Evolutionary conservation across 2,888 invertebrate genomes (phyloP).

Genomic region (Taphrorychus bicolor): DNA sequence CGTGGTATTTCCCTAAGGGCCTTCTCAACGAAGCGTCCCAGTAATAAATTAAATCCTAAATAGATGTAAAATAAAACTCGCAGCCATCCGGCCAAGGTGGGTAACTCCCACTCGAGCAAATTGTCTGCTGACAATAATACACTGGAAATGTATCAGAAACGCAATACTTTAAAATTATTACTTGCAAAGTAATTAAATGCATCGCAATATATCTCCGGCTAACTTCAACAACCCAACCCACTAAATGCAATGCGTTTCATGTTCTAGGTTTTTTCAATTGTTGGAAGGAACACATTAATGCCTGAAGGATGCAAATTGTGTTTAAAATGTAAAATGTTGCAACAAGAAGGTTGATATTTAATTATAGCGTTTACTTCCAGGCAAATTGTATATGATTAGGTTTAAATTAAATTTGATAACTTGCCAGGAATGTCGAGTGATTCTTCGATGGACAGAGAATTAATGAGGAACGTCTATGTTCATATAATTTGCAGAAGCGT

Average conservation of each 20-base stretch:
- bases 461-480: no score
- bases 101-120: neutral
- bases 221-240: constrained; percentile 9
- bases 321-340: neutral
- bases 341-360: neutral
- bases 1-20: neutral
- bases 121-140: constrained; percentile 1
- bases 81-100: neutral
- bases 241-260: neutral
- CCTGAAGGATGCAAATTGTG: neutral
- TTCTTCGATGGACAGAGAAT: neutral
- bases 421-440: neutral
- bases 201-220: constrained; percentile 26
- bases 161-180: constrained; percentile 33
- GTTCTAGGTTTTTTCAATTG: neutral
- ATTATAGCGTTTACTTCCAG: neutral
- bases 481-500: neutral
- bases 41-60: neutral
- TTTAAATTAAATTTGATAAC: neutral
- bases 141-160: constrained; percentile 26
- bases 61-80: neutral
- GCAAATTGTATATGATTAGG: neutral
- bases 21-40: neutral
- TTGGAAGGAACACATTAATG: neutral
- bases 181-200: constrained; percentile 32